A percentile compares a stretch with the other conserved stretches of the same genome.
These are phyloP conservation scores for Petrocephalus sullivani DNA, from an alignment of 2,797 vertebrate species.

Conservation along the genomic window DNA sequence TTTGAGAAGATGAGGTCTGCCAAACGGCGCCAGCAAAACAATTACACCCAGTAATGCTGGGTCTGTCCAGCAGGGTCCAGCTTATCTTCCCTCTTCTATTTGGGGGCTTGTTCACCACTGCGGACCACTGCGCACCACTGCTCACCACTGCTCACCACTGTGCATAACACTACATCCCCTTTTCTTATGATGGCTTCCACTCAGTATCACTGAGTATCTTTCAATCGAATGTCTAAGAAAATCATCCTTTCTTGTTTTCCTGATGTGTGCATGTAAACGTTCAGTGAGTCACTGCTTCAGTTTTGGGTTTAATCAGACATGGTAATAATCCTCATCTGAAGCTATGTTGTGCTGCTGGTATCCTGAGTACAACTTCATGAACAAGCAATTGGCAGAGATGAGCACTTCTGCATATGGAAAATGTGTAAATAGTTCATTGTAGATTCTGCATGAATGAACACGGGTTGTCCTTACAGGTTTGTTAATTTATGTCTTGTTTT, in stretches of 20 bases:
- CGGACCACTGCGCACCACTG: constrained; percentile 34
- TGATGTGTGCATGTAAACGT: constrained; percentile 15
- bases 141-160: constrained; percentile 36
- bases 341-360: not conserved
- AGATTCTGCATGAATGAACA: constrained; percentile 5
- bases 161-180: constrained; percentile 29
- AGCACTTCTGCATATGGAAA: constrained; percentile 12
- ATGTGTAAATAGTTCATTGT: constrained; percentile 18
- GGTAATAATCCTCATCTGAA: not conserved
- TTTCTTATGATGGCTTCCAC: constrained; percentile 31
- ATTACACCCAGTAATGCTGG: constrained; percentile 64
- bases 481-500: not conserved
- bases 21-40: constrained; percentile 95
- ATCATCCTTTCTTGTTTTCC: not conserved
- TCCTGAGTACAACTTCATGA: not conserved
- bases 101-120: constrained; percentile 23
- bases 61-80: constrained; percentile 33
- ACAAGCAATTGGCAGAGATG: not conserved
- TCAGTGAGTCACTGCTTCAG: not conserved
- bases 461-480: not conserved
- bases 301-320: not conserved
- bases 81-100: constrained; percentile 32
- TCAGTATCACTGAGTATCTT: not conserved
- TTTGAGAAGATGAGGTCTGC: constrained; percentile 99
- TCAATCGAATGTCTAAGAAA: not conserved